These are phyloP conservation scores for Poecilus cupreus DNA, from an alignment of 2,888 invertebrate species.

Conservation along the genomic window DNA sequence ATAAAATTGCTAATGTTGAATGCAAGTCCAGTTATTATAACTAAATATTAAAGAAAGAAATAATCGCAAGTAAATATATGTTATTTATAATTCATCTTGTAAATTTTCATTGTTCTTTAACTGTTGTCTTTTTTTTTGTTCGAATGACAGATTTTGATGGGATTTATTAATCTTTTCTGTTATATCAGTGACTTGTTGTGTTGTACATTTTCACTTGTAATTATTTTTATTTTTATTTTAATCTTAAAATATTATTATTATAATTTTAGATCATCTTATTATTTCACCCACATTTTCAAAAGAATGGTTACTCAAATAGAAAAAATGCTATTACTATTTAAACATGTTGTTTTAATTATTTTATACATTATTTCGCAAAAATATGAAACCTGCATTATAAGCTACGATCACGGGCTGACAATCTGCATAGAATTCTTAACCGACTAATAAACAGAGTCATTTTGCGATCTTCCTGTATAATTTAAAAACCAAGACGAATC, in stretches of 20 bases:
- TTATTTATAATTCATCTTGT: slow-evolving; percentile 69
- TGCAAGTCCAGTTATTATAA: slow-evolving; percentile 61
- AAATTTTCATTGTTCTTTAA: slow-evolving; percentile 53
- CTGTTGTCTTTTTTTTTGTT: slow-evolving; percentile 43
- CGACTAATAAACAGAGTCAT: no score
- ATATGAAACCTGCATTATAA: no score
- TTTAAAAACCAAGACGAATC: no score
- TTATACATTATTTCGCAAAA: not conserved
- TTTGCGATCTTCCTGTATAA: no score
- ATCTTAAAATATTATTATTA: slow-evolving; percentile 59
- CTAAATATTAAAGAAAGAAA: slow-evolving; percentile 61
- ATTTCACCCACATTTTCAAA: slow-evolving; percentile 51
- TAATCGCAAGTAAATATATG: slow-evolving; percentile 72
- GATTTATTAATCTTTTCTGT: slow-evolving; percentile 44
- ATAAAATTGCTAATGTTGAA: slow-evolving; percentile 60
- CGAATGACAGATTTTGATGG: not conserved
- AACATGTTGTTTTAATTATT: slow-evolving; percentile 39
- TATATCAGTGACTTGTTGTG: slow-evolving; percentile 54
- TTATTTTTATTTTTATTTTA: slow-evolving; percentile 57
- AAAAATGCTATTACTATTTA: slow-evolving; percentile 56
- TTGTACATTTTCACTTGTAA: slow-evolving; percentile 58
- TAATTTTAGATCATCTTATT: slow-evolving; percentile 56
- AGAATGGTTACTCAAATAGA: slow-evolving; percentile 56
- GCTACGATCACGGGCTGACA: no score
- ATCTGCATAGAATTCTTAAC: no score